Evolutionary conservation across 92 coral and sea anemone species (phyloP).

Genomic region (Epizoanthus rinbou): DNA sequence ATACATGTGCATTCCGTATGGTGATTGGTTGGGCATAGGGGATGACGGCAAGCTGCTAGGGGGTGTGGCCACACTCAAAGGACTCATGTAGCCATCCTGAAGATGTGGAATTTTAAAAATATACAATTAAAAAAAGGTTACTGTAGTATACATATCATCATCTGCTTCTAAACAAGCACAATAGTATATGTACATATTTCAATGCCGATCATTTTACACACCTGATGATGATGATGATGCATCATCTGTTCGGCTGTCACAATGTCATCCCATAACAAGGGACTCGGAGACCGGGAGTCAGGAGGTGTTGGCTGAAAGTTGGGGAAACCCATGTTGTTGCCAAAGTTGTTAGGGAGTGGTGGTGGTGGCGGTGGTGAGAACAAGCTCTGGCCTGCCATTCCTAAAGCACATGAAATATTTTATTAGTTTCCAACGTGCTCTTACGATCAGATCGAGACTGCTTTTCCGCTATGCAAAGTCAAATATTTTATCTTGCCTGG

Average conservation of each 20-base stretch:
- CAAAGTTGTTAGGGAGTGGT: constrained; percentile 47
- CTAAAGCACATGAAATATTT: constrained; percentile 20
- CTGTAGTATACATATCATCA: no score
- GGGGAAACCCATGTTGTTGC: constrained; percentile 47
- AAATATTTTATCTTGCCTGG: no score
- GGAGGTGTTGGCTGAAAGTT: constrained; percentile 93
- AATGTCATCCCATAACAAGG: constrained; percentile 75
- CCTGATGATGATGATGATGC: constrained; percentile 39
- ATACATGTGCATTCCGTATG: constrained; percentile 72
- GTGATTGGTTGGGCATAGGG: constrained; percentile 71
- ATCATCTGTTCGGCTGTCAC: constrained; percentile 42
- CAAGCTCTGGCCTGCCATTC: constrained; percentile 71
- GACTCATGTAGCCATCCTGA: constrained; percentile 40
- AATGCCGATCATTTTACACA: background rate
- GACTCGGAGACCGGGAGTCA: constrained; percentile 92
- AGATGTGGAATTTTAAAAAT: background rate
- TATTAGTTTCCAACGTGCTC: no score
- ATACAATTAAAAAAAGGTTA: no score
- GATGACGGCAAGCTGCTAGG: constrained; percentile 94
- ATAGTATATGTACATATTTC: no score
- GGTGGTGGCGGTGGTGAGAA: constrained; percentile 69
- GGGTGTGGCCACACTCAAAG: constrained; percentile 82
- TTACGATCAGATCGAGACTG: no score
- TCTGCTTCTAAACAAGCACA: no score
- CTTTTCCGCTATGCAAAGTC: no score